Percentiles rank a stretch among this genome's conserved stretches.
phyloP scores from a whole-genome alignment of 1,140 invertebrate species.

The Ceratosolen fusciceps region DNA sequence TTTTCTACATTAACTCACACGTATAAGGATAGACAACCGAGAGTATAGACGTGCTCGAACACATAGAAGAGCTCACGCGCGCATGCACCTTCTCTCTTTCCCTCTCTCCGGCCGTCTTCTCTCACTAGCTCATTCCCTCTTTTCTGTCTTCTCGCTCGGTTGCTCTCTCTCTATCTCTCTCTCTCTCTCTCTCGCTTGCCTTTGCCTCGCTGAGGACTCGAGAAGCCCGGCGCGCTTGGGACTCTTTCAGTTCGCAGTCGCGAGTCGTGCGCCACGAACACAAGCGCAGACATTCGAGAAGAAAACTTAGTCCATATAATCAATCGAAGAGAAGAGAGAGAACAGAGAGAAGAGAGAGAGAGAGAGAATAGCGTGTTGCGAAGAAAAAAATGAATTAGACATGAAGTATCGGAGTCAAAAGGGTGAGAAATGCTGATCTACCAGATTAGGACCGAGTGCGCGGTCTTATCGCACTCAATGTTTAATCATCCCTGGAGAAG shows the following conservation, averaged over 20 bases:
- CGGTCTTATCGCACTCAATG: no score
- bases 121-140: slow-evolving; percentile 20
- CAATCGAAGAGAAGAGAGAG: not conserved
- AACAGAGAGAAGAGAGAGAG: not conserved
- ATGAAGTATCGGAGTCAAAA: not conserved
- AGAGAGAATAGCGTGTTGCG: not conserved
- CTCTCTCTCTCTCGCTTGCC: not conserved
- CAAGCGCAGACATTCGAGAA: slow-evolving; percentile 47
- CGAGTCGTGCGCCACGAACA: slow-evolving; percentile 59
- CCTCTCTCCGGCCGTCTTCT: slow-evolving; percentile 27
- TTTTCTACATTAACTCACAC: no score
- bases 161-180: slow-evolving; percentile 16
- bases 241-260: slow-evolving; percentile 57
- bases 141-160: slow-evolving; percentile 1
- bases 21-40: no score
- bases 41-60: no score
- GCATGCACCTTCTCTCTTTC: not conserved
- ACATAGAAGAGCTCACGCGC: no score
- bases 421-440: not conserved
- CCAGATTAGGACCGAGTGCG: slow-evolving; percentile 3
- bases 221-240: slow-evolving; percentile 38
- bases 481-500: no score
- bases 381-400: not conserved
- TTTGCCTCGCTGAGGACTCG: slow-evolving; percentile 3
- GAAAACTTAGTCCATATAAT: not conserved